Evolutionary conservation across 1,140 invertebrate genomes (phyloP), one percentile per base, ranked within the genome.

Genomic region (Pissodes strobi): DNA sequence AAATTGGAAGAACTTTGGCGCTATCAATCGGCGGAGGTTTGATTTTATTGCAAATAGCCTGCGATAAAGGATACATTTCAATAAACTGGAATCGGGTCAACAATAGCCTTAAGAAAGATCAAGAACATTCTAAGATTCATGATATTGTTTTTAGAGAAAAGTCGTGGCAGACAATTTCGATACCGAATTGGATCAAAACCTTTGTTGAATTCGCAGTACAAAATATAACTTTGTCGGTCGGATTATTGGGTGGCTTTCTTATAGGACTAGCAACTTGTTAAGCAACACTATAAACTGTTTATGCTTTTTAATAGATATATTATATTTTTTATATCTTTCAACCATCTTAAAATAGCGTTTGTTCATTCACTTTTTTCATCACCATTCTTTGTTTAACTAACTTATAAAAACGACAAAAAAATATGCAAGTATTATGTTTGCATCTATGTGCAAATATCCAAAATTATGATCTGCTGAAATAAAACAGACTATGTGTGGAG

Each of bases 1-100:
- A 95, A 85, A 86, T 95, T 69, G 93, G 93, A 10, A 95, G 94
- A 84, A 81, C 90, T 61, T 90, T 91, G 41, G 93, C 93, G 8
- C 87, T 92, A 57, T 90, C 92, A 9, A 78, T 95, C 61, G 94
- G 94, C 64, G 90, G 92, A 60, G 89, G 91, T 64, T 88, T 96
- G 27, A 88, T 97, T 68, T 80, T 95, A 69, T 75, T 97, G 59
- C 92, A 96, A 81, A 84, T 96, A 69, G 94, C 93, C 1, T 88
- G 90, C 64, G 90, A 95, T 73, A 88, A 93, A 74, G 94, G 93
- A 13, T 95, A 94, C 67, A 89, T 96, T 43, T 90, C 92, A 72
- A 85, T 93, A 56, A 90, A 96, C 78, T 95, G 93, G 93, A 88
- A 88, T 60, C 49, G 62, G 37, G 3, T 60, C 34, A 27, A 53